phyloP scores from a whole-genome alignment of 2,888 invertebrate genomes.

The Eulithis prunata region DNA sequence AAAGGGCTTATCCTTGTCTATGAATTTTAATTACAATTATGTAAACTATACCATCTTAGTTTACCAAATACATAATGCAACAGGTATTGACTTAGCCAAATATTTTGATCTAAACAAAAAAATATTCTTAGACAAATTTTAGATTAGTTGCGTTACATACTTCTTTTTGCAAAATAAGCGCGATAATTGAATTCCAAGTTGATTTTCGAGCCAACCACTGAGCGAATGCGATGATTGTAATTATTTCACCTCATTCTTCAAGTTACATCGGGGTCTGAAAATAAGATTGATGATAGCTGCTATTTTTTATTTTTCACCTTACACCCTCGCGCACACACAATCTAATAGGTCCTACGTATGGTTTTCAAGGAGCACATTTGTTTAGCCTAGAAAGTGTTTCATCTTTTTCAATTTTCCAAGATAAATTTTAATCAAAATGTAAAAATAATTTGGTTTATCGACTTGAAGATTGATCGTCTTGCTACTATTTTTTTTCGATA shows the following conservation, averaged over 20 bases:
- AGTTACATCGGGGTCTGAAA: background rate
- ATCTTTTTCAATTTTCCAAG: too few relatives aligned
- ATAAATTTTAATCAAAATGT: background rate
- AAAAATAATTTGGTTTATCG: slow-evolving; percentile 3
- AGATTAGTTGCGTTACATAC: too few relatives aligned
- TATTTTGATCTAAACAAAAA: background rate
- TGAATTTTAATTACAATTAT: too few relatives aligned
- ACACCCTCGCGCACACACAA: background rate
- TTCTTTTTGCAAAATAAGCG: too few relatives aligned
- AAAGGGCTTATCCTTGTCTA: too few relatives aligned
- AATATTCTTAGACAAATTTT: too few relatives aligned
- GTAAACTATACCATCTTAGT: too few relatives aligned
- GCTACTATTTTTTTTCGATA: background rate
- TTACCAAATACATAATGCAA: too few relatives aligned
- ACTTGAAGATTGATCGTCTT: slow-evolving; percentile 1
- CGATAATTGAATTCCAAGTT: too few relatives aligned
- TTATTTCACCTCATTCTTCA: slow-evolving; percentile 8
- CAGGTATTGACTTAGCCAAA: too few relatives aligned
- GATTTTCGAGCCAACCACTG: background rate
- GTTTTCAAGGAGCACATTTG: background rate
- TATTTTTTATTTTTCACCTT: slow-evolving; percentile 4
- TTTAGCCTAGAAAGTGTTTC: background rate
- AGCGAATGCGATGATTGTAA: background rate
- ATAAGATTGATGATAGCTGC: background rate
- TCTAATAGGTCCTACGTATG: background rate